Conservation (phyloP, 2,113 vertebrate species). For the Nipponia nippon region DNA sequence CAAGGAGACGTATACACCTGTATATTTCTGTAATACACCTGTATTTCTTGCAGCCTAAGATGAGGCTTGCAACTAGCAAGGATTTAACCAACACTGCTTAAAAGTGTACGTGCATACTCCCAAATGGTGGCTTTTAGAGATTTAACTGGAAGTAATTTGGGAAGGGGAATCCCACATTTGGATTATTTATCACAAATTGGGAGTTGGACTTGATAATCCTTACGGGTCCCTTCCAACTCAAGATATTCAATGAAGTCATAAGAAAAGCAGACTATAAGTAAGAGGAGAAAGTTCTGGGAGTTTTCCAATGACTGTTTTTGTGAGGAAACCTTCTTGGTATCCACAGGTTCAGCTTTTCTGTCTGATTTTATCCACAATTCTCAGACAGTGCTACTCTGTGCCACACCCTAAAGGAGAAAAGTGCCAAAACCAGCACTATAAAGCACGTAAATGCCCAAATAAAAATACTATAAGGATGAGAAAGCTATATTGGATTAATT, state of each 20-base stretch:
- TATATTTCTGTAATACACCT: neutral
- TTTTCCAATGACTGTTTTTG: neutral
- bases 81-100: neutral
- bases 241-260: neutral
- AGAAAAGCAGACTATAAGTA: conserved; percentile 14
- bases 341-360: conserved; percentile 15
- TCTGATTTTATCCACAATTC: conserved; percentile 33
- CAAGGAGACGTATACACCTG: neutral
- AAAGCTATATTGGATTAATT: conserved; percentile 41
- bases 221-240: neutral
- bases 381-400: conserved; percentile 16
- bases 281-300: neutral
- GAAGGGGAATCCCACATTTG: neutral
- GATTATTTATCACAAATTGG: neutral
- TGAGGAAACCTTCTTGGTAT: conserved; percentile 17
- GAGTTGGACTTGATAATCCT: neutral
- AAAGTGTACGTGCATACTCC: neutral
- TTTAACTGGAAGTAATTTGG: neutral
- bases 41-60: neutral
- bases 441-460: conserved; percentile 50
- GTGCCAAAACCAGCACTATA: conserved; percentile 13
- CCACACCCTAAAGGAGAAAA: conserved; percentile 38
- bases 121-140: neutral
- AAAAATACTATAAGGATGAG: conserved; percentile 8
- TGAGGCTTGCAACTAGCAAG: neutral